Evolutionary conservation across 2,888 invertebrate genomes (phyloP).

Genomic region (Tenthredo notha): DNA sequence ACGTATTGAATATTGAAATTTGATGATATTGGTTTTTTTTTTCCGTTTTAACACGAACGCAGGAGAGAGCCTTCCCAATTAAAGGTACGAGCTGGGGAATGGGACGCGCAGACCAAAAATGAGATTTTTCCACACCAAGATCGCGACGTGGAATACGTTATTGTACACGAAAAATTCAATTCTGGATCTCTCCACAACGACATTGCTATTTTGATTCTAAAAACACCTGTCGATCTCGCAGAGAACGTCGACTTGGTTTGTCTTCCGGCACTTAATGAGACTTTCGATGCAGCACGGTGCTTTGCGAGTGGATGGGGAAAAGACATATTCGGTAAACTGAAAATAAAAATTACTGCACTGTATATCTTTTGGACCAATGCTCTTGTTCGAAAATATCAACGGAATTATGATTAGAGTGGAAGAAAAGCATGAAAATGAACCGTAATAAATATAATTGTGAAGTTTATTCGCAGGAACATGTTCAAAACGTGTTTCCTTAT

Average conservation of each 20-base stretch:
- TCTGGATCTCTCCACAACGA: constrained; percentile 87
- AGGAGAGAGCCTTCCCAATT: constrained; percentile 74
- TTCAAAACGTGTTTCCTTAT: background rate
- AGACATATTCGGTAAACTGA: constrained; percentile 82
- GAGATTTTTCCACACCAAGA: constrained; percentile 88
- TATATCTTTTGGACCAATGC: background rate
- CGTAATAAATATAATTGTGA: background rate
- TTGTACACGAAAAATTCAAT: constrained; percentile 84
- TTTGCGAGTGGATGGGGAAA: constrained; percentile 90
- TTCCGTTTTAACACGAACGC: constrained; percentile 45
- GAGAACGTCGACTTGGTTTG: constrained; percentile 87
- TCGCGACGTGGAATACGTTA: constrained; percentile 81
- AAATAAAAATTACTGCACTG: background rate
- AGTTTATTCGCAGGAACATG: background rate
- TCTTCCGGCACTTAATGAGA: constrained; percentile 80
- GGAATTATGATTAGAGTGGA: background rate
- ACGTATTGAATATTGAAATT: background rate
- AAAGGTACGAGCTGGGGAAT: constrained; percentile 87
- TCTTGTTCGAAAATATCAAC: too few species aligned
- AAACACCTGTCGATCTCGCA: constrained; percentile 81
- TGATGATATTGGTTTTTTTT: constrained; percentile 3
- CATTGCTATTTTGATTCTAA: constrained; percentile 85
- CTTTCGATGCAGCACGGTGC: constrained; percentile 81
- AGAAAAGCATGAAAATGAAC: background rate
- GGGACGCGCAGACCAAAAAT: constrained; percentile 88